Base-by-base conservation (phyloP, 2,113 vertebrate genomes). In the Gymnocephalus cernua region DNA sequence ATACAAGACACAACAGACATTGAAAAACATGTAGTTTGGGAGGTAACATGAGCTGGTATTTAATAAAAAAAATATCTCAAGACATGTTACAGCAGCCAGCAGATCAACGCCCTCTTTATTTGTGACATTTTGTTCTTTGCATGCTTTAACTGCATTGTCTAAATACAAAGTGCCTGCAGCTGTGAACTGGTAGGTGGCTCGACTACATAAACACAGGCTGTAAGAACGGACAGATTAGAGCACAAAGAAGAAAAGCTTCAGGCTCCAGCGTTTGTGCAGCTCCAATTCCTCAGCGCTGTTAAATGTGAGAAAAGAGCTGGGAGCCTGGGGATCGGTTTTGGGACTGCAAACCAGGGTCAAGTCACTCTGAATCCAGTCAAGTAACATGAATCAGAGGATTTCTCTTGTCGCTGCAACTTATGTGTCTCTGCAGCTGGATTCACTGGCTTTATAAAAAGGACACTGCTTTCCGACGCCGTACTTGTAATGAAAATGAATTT, bases 331-430 rank as follows among this genome's bases (percentile, higher is more conserved):
- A 63, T 67, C 23, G 65, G 66, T 65, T 84, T 61, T 64, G 56
- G 59, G 74, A 64, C 81, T 15, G 77, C 54, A 53, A 48, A 57
- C 64, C 54, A 15, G 58, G 71, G 75, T 80, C 27, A 23, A 77
- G 85, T 87, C 82, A 74, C 61, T 82, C 9, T 11, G 9, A 57
- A 79, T 89, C 66, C 86, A 81, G 61, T 84, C 84, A 61, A 67
- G 50, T 7, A 21, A 47, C 29, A 53, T 23, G 21, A 86, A 76
- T 82, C 64, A 53, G 56, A 62, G 21, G 56, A 32, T 21, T 58
- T 67, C 25, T 77, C 64, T 47, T 19, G 68, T 74, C 63, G 19
- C 61, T 5, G 56, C 29, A 25, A 62, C 47, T 18, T 56, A 64
- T 57, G 23, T 16, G 45, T 50, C 32, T 27, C 70, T 62, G 66